These are phyloP conservation scores for Clunio marinus DNA, from an alignment of 2,888 invertebrate species.

Conservation along the genomic window DNA sequence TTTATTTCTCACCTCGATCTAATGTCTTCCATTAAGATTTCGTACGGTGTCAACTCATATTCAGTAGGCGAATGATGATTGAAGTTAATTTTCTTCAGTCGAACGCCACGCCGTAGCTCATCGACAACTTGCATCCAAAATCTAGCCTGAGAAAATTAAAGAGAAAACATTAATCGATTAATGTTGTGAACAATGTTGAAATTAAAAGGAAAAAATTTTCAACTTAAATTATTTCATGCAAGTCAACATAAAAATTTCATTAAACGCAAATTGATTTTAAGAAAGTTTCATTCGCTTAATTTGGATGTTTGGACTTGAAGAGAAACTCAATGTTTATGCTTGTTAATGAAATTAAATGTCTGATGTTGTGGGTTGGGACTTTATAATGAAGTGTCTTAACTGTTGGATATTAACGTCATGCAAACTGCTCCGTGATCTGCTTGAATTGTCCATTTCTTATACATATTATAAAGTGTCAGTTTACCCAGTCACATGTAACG, in stretches of 20 bases:
- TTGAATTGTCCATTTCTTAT: neutral
- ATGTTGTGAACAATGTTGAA: conserved; percentile 11
- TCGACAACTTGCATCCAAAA: conserved; percentile 95
- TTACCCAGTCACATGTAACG: neutral
- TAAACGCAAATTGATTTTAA: conserved; percentile 11
- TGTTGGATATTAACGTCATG: neutral
- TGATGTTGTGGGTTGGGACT: neutral
- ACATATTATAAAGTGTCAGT: neutral
- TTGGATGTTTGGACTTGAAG: neutral
- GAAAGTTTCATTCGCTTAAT: neutral
- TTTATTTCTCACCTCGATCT: conserved; percentile 60
- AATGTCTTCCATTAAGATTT: conserved; percentile 95
- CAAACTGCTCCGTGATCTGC: neutral
- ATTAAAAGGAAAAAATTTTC: conserved; percentile 15
- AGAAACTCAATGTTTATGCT: neutral
- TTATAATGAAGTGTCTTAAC: neutral
- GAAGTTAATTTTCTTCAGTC: conserved; percentile 82
- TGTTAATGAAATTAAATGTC: neutral
- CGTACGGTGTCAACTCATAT: conserved; percentile 92
- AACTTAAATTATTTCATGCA: neutral
- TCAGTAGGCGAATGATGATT: conserved; percentile 77
- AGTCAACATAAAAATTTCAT: neutral
- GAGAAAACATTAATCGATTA: conserved; percentile 20
- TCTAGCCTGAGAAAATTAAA: conserved; percentile 63
- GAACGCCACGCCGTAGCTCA: conserved; percentile 85